phyloP scores from a whole-genome alignment of 1,140 invertebrate species.

The Archivesica marissinica region DNA sequence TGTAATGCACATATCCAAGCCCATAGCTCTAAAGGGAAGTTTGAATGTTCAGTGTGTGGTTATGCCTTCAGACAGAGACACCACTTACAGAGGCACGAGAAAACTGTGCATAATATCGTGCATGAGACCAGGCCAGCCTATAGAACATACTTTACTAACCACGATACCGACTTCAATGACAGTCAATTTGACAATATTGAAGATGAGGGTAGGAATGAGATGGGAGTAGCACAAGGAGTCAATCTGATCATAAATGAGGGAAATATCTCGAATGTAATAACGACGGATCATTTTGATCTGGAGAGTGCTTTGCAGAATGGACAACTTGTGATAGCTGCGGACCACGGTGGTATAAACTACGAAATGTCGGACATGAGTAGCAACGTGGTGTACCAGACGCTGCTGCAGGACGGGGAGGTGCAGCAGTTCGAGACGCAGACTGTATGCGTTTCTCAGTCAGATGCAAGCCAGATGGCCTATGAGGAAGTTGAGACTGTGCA shows the following conservation, averaged over 20 bases:
- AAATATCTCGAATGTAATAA: slow-evolving; percentile 65
- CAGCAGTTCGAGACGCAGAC: slow-evolving; percentile 41
- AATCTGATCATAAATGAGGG: slow-evolving; percentile 59
- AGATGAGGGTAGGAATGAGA: slow-evolving; percentile 47
- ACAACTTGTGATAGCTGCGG: slow-evolving; percentile 76
- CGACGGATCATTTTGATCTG: slow-evolving; percentile 67
- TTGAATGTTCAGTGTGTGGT: slow-evolving; percentile 75
- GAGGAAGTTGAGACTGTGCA: slow-evolving; percentile 10
- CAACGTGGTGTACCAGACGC: slow-evolving; percentile 71
- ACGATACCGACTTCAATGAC: slow-evolving; percentile 14
- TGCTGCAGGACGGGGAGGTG: slow-evolving; percentile 56
- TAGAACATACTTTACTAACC: neutral
- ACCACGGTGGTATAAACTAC: slow-evolving; percentile 75
- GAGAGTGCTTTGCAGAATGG: slow-evolving; percentile 69
- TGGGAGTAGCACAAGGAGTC: slow-evolving; percentile 55
- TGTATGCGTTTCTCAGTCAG: slow-evolving; percentile 18
- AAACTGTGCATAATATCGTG: slow-evolving; percentile 74
- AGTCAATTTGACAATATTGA: slow-evolving; percentile 41
- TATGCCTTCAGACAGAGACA: slow-evolving; percentile 82
- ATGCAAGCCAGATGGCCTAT: neutral
- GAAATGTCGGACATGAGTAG: slow-evolving; percentile 74
- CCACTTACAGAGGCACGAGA: slow-evolving; percentile 80
- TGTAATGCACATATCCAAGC: slow-evolving; percentile 77
- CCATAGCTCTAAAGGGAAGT: slow-evolving; percentile 76
- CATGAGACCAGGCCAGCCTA: slow-evolving; percentile 15